These are phyloP conservation scores for Mormyrus hasselquistii DNA, from an alignment of 2,797 vertebrate genomes.

Conservation along the genomic window DNA sequence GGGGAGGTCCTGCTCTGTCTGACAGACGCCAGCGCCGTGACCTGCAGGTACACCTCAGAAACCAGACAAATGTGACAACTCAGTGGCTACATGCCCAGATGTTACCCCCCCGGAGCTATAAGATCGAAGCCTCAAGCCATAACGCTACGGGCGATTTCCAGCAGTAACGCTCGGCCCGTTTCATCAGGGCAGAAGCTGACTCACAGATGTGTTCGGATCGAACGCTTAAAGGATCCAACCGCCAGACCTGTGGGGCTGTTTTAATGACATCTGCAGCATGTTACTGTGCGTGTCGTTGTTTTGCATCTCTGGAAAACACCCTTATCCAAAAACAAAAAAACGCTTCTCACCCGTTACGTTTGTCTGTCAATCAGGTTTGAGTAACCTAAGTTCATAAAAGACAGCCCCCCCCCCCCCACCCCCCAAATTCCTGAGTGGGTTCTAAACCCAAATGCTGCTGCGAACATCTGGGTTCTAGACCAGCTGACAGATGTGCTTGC, in stretches of 20 bases:
- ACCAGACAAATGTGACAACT: neutral
- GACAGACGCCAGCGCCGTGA: neutral
- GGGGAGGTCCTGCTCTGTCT: neutral
- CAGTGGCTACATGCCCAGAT: neutral
- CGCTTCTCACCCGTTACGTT: neutral
- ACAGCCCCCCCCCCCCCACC: neutral
- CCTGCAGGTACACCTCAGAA: neutral
- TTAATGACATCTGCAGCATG: neutral
- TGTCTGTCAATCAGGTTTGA: neutral
- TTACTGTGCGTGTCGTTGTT: neutral
- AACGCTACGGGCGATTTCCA: neutral
- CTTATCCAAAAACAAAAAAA: neutral
- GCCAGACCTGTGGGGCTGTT: neutral
- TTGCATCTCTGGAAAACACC: neutral
- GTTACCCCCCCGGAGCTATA: neutral
- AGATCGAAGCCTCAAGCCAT: neutral
- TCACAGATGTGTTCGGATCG: neutral
- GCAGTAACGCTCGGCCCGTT: neutral
- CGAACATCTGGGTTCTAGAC: neutral
- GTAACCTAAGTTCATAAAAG: neutral
- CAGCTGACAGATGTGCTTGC: neutral
- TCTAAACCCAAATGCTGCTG: neutral
- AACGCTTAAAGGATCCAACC: neutral
- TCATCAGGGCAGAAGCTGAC: neutral
- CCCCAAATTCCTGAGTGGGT: neutral